Evolutionary conservation across 1,140 invertebrate genomes (phyloP).

Genomic region (Harlomillsia oculata): DNA sequence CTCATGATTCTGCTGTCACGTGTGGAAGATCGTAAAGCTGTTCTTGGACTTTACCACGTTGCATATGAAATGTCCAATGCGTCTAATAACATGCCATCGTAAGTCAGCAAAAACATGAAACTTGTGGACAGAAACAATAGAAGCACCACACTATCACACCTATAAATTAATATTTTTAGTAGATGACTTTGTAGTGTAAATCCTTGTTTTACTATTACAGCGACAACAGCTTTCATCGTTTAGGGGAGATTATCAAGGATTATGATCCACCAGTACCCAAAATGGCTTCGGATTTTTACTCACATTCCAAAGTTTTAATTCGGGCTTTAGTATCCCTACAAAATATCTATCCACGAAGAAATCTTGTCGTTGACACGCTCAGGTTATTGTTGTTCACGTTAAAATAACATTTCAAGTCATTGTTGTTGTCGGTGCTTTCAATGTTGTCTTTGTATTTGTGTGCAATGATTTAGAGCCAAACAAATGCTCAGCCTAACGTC

Average conservation of each 20-base stretch:
- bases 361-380: constrained; percentile 89
- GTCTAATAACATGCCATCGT: no score
- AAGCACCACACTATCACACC: no score
- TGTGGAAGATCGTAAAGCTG: constrained; percentile 95
- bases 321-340: constrained; percentile 78
- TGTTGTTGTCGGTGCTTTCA: background rate
- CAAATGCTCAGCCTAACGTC: constrained; percentile 89
- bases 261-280: constrained; percentile 95
- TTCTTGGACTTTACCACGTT: constrained; percentile 92
- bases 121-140: no score
- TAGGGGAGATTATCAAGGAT: constrained; percentile 96
- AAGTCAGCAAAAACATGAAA: no score
- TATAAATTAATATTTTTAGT: no score
- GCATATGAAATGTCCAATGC: constrained; percentile 80
- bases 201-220: constrained; percentile 6
- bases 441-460: background rate
- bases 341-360: constrained; percentile 76
- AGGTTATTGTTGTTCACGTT: constrained; percentile 45
- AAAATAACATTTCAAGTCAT: no score
- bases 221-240: constrained; percentile 82
- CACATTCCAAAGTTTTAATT: constrained; percentile 77
- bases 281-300: constrained; percentile 91
- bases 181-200: no score
- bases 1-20: constrained; percentile 92
- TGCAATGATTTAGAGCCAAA: constrained; percentile 53